These are phyloP conservation scores for Dysmachus trigonus DNA, from an alignment of 2,888 invertebrate genomes.

Conservation along the genomic window DNA sequence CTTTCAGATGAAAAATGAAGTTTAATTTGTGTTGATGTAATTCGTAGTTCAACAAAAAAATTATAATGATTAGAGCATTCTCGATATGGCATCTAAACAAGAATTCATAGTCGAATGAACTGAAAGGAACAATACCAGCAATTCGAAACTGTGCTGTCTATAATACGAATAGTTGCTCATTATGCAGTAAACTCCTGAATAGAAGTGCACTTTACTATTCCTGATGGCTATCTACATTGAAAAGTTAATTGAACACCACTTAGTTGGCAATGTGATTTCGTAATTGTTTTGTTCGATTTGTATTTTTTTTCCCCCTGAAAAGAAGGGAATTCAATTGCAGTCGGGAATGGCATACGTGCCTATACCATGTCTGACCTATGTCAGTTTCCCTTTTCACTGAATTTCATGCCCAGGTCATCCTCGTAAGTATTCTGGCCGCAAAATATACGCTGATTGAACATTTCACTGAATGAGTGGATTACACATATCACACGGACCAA, in stretches of 20 bases:
- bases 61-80: not conserved
- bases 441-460: constrained; percentile 32
- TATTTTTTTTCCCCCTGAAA: not conserved
- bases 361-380: not conserved
- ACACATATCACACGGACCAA: constrained; percentile 27
- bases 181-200: not conserved
- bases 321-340: constrained; percentile 7
- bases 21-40: not conserved
- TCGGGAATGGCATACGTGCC: not conserved
- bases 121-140: not conserved
- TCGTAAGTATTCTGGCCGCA: constrained; percentile 27
- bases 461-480: constrained; percentile 32
- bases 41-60: not conserved
- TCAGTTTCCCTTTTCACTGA: not conserved
- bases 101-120: not conserved
- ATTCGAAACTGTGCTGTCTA: not conserved
- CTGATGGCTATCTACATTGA: not conserved
- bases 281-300: not conserved
- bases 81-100: not conserved
- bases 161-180: not conserved
- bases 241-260: not conserved
- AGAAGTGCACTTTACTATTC: not conserved
- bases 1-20: not conserved
- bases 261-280: not conserved
- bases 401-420: constrained; percentile 20